Percentiles rank a stretch among this genome's conserved stretches.
Evolutionary conservation across 2,113 vertebrate genomes (phyloP).

Genomic region (Pagrus major): DNA sequence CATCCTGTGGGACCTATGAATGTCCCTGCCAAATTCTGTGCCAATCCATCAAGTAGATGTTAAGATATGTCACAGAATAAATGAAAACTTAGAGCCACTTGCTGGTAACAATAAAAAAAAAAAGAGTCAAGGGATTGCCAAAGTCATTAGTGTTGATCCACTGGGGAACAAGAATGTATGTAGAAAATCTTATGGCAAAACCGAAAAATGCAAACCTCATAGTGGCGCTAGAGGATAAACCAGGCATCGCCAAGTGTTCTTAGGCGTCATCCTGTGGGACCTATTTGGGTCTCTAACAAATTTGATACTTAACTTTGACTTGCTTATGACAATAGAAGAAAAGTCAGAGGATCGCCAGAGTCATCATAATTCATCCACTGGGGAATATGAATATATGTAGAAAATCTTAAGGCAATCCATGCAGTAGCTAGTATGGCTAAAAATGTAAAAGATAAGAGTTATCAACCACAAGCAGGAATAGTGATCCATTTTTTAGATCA

Average conservation of each 20-base stretch:
- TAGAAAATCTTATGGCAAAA: too few relatives aligned
- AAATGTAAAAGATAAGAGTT: background rate
- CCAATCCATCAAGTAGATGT: too few relatives aligned
- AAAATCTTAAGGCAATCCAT: background rate
- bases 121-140: too few relatives aligned
- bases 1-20: too few relatives aligned
- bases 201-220: too few relatives aligned
- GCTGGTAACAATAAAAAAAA: too few relatives aligned
- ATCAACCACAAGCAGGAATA: background rate
- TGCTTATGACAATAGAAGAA: background rate
- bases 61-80: too few relatives aligned
- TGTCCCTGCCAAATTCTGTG: too few relatives aligned
- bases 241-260: background rate
- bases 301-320: background rate
- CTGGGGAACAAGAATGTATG: too few relatives aligned
- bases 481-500: background rate
- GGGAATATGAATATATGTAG: background rate
- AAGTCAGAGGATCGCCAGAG: background rate
- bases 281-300: background rate
- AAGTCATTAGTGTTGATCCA: too few relatives aligned
- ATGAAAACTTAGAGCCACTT: too few relatives aligned
- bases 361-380: background rate
- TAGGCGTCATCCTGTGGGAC: background rate
- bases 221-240: too few relatives aligned
- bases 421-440: background rate